These are phyloP conservation scores for Tethea ocularis DNA, from an alignment of 2,888 invertebrate species.

Conservation along the genomic window DNA sequence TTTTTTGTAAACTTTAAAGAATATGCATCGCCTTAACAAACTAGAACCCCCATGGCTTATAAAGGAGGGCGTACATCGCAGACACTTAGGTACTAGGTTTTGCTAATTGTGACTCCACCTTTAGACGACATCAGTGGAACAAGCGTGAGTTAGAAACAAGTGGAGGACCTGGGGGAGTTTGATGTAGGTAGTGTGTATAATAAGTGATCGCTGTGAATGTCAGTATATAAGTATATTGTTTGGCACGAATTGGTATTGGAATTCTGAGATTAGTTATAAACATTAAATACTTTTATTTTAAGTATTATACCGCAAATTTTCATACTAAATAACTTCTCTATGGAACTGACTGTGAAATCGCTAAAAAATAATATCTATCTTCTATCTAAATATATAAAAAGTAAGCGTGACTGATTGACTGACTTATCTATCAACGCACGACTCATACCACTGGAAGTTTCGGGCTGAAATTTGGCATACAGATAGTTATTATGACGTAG, in stretches of 20 bases:
- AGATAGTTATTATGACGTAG: too few relatives aligned
- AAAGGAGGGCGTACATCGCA: constrained; percentile 57
- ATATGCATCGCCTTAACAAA: constrained; percentile 38
- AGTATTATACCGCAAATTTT: too few relatives aligned
- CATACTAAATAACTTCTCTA: too few relatives aligned
- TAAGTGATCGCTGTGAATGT: constrained; percentile 21
- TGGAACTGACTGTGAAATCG: too few relatives aligned
- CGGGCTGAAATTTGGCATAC: too few relatives aligned
- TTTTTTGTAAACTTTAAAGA: not conserved
- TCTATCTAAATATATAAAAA: too few relatives aligned
- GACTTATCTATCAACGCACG: too few relatives aligned
- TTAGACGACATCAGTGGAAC: constrained; percentile 41
- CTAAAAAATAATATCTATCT: too few relatives aligned
- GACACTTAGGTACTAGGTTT: constrained; percentile 56
- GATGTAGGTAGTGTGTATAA: constrained; percentile 31
- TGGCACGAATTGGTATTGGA: too few relatives aligned
- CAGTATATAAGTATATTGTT: not conserved
- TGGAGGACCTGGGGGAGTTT: constrained; percentile 33
- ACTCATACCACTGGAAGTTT: too few relatives aligned
- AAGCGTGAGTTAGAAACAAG: constrained; percentile 43
- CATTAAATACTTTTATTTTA: not conserved
- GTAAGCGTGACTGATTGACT: too few relatives aligned
- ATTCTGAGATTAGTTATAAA: too few relatives aligned
- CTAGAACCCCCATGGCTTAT: constrained; percentile 34
- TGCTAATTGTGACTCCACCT: constrained; percentile 67